Base-by-base conservation (phyloP, 2,113 vertebrate species). In the Trinectes maculatus region DNA sequence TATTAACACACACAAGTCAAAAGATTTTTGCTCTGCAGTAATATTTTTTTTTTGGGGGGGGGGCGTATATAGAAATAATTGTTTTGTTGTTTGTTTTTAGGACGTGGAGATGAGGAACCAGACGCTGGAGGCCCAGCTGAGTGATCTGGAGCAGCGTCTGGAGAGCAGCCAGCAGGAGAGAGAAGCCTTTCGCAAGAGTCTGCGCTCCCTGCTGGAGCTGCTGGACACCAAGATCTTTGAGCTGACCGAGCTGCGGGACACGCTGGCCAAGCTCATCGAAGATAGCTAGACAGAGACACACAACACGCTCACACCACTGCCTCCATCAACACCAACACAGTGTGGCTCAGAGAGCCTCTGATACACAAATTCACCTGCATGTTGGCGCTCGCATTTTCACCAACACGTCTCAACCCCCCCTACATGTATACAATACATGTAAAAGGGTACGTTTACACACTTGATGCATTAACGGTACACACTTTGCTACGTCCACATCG, bases 181-280 rank as follows among this genome's bases (percentile, higher is more conserved):
- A 73, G 95, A 98, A 68, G 90, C 91, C 84, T 98, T 98, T 87
- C 92, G 92, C 74, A 95, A 92, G 90, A 98, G 94, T 83, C 94
- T 99, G 87, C 94, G 96, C 92, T 95, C 96, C 29, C 94, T 99
- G 89, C 95, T 99, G 88, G 93, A 98, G 93, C 95, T 98, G 87
- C 94, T 99, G 88, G 96, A 99, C 88, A 89, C 93, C 55, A 99
- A 98, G 93, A 96, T 99, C 92, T 96, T 97, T 76, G 96, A 99
- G 93, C 92, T 99, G 89, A 95, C 93, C 44, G 96, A 98, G 89
- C 94, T 99, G 72, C 91, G 96, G 69, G 96, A 99, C 93, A 94
- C 92, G 69, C 91, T 99, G 90, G 93, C 94, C 91, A 97, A 95
- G 85, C 89, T 99, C 77, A 91, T 95, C 71, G 94, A 98, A 83